Evolutionary conservation across 2,888 invertebrate species (phyloP).

Genomic region (Phortica okadai): DNA sequence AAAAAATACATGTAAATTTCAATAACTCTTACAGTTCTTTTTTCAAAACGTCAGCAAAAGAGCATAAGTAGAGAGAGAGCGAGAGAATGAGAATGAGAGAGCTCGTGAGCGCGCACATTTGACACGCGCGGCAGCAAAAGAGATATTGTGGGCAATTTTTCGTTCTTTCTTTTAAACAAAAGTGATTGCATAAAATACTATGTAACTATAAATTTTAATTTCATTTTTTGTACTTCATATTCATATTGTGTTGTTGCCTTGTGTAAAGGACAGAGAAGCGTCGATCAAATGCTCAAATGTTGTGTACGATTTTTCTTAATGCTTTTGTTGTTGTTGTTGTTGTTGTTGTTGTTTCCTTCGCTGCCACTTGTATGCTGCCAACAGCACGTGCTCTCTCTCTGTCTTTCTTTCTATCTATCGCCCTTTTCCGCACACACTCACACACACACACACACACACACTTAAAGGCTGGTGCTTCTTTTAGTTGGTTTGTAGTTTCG

Average conservation of each 20-base stretch:
- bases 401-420: neutral
- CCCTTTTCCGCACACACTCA: too few relatives aligned
- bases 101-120: neutral
- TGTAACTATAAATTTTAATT: too few relatives aligned
- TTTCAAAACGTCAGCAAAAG: neutral
- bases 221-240: too few relatives aligned
- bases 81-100: constrained; percentile 14
- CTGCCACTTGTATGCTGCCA: neutral
- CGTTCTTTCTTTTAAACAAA: neutral
- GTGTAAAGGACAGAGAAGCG: too few relatives aligned
- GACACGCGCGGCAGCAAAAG: neutral
- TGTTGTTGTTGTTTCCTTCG: neutral
- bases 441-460: neutral
- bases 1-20: neutral
- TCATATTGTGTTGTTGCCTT: too few relatives aligned
- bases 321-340: neutral
- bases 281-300: too few relatives aligned
- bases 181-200: neutral
- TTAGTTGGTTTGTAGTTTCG: too few relatives aligned
- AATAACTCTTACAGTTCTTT: neutral
- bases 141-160: neutral
- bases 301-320: neutral
- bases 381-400: neutral
- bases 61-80: neutral
- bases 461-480: too few relatives aligned